These are phyloP conservation scores for Dipodomys merriami DNA, from an alignment of 2,113 vertebrate species.

Conservation along the genomic window DNA sequence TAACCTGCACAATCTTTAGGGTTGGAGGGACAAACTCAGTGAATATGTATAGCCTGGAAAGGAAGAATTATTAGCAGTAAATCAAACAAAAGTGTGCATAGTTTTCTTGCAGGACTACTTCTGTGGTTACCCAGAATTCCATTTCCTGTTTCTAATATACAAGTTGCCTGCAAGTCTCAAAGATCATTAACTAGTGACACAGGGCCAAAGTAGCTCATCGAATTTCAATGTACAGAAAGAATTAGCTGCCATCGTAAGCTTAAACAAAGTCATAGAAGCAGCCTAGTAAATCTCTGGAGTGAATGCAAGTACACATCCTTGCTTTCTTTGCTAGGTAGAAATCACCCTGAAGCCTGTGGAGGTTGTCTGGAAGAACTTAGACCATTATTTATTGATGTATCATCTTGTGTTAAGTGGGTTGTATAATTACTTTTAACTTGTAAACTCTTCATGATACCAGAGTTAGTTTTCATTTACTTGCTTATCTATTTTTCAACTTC, in stretches of 20 bases:
- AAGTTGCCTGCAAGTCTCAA: background rate
- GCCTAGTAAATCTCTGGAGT: background rate
- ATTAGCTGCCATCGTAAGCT: background rate
- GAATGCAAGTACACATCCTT: background rate
- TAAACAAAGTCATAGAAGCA: background rate
- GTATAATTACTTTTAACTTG: background rate
- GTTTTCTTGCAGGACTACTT: background rate
- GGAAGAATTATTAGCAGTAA: background rate
- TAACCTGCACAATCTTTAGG: background rate
- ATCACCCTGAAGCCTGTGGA: background rate
- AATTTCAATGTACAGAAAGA: constrained; percentile 27
- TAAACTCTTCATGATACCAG: background rate
- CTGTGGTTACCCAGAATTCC: background rate
- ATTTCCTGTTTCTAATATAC: background rate
- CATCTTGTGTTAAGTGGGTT: background rate
- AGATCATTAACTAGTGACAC: background rate
- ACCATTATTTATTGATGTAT: background rate
- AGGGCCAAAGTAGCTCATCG: background rate
- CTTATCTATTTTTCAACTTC: background rate
- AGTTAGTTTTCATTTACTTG: background rate
- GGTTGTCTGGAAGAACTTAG: background rate
- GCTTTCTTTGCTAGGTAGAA: background rate
- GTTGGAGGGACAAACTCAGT: background rate
- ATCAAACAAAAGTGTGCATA: background rate
- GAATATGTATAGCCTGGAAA: background rate